These are phyloP conservation scores for Sarcophilus harrisii DNA, from an alignment of 2,797 vertebrate species.

Conservation along the genomic window DNA sequence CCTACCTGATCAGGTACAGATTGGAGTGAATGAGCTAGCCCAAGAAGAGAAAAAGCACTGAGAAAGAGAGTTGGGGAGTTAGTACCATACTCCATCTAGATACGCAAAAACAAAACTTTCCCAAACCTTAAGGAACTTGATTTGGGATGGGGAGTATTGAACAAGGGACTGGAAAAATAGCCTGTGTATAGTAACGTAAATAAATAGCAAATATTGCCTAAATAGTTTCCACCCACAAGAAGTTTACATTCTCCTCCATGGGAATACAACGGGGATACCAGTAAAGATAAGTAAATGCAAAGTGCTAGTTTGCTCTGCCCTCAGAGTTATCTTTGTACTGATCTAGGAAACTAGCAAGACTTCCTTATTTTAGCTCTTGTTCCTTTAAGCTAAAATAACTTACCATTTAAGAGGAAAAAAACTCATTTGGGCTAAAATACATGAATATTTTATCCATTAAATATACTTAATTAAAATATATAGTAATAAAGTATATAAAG, in stretches of 20 bases:
- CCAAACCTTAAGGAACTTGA: not conserved
- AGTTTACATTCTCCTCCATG: not conserved
- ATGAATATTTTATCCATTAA: not conserved
- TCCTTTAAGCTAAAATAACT: conserved; percentile 55
- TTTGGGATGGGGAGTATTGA: not conserved
- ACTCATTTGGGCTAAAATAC: conserved; percentile 60
- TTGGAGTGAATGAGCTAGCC: too few species aligned
- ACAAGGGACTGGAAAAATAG: not conserved
- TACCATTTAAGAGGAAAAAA: conserved; percentile 43
- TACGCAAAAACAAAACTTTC: not conserved
- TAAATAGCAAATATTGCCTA: not conserved
- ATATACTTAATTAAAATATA: not conserved
- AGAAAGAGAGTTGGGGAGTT: not conserved
- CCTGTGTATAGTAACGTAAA: not conserved
- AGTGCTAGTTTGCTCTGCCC: not conserved
- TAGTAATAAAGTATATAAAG: not conserved
- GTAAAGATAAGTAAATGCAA: not conserved
- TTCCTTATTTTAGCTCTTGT: not conserved
- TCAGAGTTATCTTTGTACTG: not conserved
- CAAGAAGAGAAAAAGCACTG: too few species aligned
- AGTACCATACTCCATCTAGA: not conserved
- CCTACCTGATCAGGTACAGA: not conserved
- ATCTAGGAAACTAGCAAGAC: not conserved
- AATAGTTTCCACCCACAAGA: not conserved
- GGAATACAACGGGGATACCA: not conserved